Evolutionary conservation across 2,797 vertebrate genomes (phyloP).

Genomic region (Glyptemys insculpta): DNA sequence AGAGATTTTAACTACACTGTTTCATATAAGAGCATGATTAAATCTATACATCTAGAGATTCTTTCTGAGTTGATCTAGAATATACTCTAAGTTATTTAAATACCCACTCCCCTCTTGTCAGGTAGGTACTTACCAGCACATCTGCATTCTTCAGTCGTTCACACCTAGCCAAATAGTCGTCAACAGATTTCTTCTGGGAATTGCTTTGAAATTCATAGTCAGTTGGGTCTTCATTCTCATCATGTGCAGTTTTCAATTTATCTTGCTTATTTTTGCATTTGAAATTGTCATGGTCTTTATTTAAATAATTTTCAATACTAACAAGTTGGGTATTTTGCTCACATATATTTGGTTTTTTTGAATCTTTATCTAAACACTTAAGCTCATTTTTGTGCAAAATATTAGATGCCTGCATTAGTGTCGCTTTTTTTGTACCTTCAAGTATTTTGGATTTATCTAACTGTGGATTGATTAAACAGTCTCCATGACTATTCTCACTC

Average conservation of each 20-base stretch:
- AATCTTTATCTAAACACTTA: constrained; percentile 78
- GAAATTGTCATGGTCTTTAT: constrained; percentile 76
- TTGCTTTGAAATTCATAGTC: constrained; percentile 72
- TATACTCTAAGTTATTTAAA: not conserved
- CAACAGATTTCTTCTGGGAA: constrained; percentile 79
- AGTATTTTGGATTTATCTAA: constrained; percentile 85
- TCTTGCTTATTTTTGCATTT: constrained; percentile 79
- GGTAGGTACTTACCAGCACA: constrained; percentile 71
- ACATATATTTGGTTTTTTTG: constrained; percentile 67
- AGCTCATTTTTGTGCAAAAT: constrained; percentile 81
- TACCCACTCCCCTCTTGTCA: not conserved
- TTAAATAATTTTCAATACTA: constrained; percentile 84
- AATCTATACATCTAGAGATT: not conserved
- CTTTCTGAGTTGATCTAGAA: fast-evolving
- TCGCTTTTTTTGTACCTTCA: constrained; percentile 84
- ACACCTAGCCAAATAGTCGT: constrained; percentile 72
- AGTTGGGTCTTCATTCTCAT: constrained; percentile 83
- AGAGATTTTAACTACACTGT: fast-evolving
- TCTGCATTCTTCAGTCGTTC: constrained; percentile 79
- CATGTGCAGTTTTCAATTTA: constrained; percentile 73
- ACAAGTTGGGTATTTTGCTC: constrained; percentile 81
- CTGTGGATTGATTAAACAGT: constrained; percentile 78
- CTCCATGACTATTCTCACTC: constrained; percentile 62
- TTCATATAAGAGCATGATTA: not conserved
- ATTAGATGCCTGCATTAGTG: constrained; percentile 69